Base-by-base conservation (phyloP, 2,113 vertebrate species). In the Axis porcinus region DNA sequence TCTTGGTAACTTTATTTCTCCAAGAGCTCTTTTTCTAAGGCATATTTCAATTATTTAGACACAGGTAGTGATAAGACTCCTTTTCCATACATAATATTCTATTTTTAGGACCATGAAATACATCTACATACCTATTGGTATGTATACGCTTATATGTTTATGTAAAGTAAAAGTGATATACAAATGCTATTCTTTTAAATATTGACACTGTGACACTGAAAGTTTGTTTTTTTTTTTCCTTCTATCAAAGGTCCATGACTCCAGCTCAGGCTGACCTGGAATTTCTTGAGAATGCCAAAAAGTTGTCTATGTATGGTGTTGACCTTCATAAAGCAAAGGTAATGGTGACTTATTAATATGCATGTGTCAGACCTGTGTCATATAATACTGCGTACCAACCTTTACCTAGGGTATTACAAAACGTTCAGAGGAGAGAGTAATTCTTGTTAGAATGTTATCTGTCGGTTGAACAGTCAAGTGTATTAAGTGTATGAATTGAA, bases 201-300 rank as follows among this genome's bases (percentile, higher is more conserved):
- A 70, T 58, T 76, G 83, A 70, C 40, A 52, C 23, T 55, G 7
- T 93, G 36, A 90, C 54, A 93, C 84, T 97, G 50, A 96, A 92
- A 82, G 8, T 10, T 33, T 95, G 91, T 78, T 81, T 25, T 28
- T 93, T 94, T 30, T 93, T 94, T 97, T 93, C 87, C 76, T 96
- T 96, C 14, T 86, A 33, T 87, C 28, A 33, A 98, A 99, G 99
- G 96, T 99, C 99, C 28, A 99, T 99, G 99, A 99, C 99, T 98
- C 99, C 99, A 87, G 99, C 99, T 58, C 99, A 99, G 97, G 99
- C 99, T 96, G 99, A 99, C 97, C 97, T 99, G 98, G 99, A 99
- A 99, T 99, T 99, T 97, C 99, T 99, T 97, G 99, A 99, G 98
- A 99, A 99, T 96, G 99, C 99, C 97, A 99, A 99, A 98, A 99